Conservation (phyloP, 2,113 vertebrate genomes). For the Gulo gulo region DNA sequence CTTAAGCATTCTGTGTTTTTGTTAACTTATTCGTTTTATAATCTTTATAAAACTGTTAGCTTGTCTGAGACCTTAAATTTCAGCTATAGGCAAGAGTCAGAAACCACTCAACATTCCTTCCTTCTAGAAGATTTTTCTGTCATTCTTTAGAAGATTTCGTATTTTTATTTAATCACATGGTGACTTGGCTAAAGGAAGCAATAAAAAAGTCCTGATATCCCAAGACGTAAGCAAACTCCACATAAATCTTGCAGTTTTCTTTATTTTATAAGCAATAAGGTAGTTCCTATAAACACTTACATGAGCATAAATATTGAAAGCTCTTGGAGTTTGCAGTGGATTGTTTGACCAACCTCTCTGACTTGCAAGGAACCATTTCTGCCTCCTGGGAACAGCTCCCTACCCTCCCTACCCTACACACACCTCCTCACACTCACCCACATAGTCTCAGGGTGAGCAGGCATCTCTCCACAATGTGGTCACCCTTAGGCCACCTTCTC, state of each 20-base stretch:
- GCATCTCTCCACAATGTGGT: neutral
- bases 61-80: neutral
- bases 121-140: slow-evolving; percentile 2
- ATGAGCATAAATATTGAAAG: neutral
- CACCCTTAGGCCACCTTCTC: neutral
- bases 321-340: neutral
- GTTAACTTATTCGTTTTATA: slow-evolving; percentile 13
- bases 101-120: neutral
- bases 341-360: neutral
- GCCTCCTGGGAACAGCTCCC: neutral
- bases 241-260: neutral
- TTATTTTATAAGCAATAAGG: neutral
- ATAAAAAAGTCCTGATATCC: neutral
- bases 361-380: neutral
- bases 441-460: neutral
- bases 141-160: neutral
- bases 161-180: neutral
- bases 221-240: neutral
- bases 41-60: neutral
- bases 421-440: too few species aligned
- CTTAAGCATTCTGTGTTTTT: slow-evolving; percentile 4
- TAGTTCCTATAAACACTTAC: neutral
- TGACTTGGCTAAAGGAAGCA: neutral
- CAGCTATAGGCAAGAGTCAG: neutral
- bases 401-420: neutral